Percentiles rank a stretch among this genome's conserved stretches.
Evolutionary conservation across 2,797 vertebrate species (phyloP).

Genomic region (Echiichthys vipera): DNA sequence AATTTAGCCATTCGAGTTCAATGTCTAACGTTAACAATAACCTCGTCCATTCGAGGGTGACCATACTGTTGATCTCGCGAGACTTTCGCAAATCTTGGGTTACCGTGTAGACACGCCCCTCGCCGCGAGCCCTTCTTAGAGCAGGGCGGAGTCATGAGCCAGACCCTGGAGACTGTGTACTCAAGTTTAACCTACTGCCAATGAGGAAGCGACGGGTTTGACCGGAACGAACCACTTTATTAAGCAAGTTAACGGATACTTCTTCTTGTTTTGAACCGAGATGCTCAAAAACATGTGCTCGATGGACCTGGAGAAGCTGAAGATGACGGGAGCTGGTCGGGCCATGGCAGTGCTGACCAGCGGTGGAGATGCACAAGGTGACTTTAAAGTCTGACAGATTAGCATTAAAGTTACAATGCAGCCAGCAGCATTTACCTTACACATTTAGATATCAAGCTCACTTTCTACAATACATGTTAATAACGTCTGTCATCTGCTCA

Average conservation of each 20-base stretch:
- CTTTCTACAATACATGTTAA: neutral
- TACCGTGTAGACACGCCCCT: no score
- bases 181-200: neutral
- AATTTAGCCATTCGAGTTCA: no score
- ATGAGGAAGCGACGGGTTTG: conserved; percentile 54
- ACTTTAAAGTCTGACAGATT: neutral
- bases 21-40: no score
- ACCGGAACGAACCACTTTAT: neutral
- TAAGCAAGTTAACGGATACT: neutral
- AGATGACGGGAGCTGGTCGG: conserved; percentile 90
- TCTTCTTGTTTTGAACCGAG: neutral
- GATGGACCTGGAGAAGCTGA: conserved; percentile 89
- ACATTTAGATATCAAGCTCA: accelerated
- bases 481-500: neutral
- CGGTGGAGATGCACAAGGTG: conserved; percentile 97
- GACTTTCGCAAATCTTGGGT: no score
- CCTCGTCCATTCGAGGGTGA: no score
- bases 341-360: conserved; percentile 94
- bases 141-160: conserved; percentile 63
- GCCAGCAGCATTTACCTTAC: no score
- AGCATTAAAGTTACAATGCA: accelerated
- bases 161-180: neutral
- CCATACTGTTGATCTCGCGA: no score
- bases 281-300: conserved; percentile 77
- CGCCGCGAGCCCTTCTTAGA: neutral